These are phyloP conservation scores for Tricholaema leucomelas DNA, from an alignment of 2,113 vertebrate species.

Conservation along the genomic window DNA sequence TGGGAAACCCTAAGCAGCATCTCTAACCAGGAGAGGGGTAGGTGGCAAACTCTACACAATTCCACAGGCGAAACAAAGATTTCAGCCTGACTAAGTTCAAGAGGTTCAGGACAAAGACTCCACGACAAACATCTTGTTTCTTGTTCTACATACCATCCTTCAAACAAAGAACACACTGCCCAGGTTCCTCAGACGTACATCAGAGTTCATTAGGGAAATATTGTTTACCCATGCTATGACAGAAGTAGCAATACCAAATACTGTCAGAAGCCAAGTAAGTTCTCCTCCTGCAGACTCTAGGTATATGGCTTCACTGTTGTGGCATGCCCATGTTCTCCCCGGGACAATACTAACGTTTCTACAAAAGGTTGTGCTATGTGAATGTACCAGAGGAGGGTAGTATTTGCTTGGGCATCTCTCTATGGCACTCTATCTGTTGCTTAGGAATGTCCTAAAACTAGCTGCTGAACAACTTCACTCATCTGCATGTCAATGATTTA, in stretches of 20 bases:
- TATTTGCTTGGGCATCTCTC: conserved; percentile 57
- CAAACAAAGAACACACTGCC: background rate
- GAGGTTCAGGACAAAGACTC: background rate
- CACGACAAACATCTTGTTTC: background rate
- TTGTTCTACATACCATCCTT: background rate
- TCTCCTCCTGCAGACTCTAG: background rate
- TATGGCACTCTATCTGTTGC: background rate
- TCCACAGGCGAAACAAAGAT: background rate
- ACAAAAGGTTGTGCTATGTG: conserved; percentile 45
- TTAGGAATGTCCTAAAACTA: conserved; percentile 32
- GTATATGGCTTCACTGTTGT: background rate
- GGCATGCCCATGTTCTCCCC: background rate
- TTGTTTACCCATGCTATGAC: background rate
- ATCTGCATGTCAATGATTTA: background rate
- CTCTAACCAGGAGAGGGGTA: background rate
- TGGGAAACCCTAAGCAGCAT: background rate
- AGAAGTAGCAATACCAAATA: background rate
- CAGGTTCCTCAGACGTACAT: background rate
- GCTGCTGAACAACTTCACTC: background rate
- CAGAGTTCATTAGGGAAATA: rapidly evolving
- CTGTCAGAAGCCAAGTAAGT: background rate
- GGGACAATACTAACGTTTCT: background rate
- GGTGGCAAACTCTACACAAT: background rate
- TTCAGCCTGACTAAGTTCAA: background rate
- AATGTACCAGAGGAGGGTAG: conserved; percentile 65